phyloP scores from a whole-genome alignment of 2,888 invertebrate species.

The Bombylius major region DNA sequence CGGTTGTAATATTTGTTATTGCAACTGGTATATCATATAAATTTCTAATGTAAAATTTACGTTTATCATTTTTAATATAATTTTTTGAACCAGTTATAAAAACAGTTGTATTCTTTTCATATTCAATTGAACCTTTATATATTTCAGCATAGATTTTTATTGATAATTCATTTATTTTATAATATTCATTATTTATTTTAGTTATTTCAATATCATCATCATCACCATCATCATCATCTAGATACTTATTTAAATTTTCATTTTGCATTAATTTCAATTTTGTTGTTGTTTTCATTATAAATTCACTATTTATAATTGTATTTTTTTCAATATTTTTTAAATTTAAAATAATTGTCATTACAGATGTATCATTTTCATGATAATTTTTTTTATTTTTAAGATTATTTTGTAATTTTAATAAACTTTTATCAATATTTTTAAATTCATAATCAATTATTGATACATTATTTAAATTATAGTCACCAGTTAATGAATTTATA shows the following conservation, averaged over 20 bases:
- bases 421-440: slow-evolving; percentile 12
- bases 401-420: slow-evolving; percentile 12
- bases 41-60: slow-evolving; percentile 54
- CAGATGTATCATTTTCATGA: slow-evolving; percentile 15
- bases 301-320: slow-evolving; percentile 22
- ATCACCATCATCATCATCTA: too few species aligned
- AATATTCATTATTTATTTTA: too few species aligned
- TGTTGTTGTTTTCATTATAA: slow-evolving; percentile 18
- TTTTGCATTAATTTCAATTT: slow-evolving; percentile 8
- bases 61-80: slow-evolving; percentile 28
- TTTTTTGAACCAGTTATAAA: slow-evolving; percentile 24
- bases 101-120: slow-evolving; percentile 25
- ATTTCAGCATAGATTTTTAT: slow-evolving; percentile 30
- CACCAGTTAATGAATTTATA: slow-evolving; percentile 20
- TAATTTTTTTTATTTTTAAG: too few species aligned
- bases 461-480: slow-evolving; percentile 3
- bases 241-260: too few species aligned
- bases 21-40: slow-evolving; percentile 59
- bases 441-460: slow-evolving; percentile 17
- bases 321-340: slow-evolving; percentile 22
- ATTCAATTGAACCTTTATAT: slow-evolving; percentile 28
- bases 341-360: slow-evolving; percentile 26
- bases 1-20: slow-evolving; percentile 56
- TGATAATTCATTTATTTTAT: slow-evolving; percentile 4
- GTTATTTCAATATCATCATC: too few species aligned